Base-by-base conservation (phyloP, 1,140 invertebrate genomes). In the Trachelipus rathkii region DNA sequence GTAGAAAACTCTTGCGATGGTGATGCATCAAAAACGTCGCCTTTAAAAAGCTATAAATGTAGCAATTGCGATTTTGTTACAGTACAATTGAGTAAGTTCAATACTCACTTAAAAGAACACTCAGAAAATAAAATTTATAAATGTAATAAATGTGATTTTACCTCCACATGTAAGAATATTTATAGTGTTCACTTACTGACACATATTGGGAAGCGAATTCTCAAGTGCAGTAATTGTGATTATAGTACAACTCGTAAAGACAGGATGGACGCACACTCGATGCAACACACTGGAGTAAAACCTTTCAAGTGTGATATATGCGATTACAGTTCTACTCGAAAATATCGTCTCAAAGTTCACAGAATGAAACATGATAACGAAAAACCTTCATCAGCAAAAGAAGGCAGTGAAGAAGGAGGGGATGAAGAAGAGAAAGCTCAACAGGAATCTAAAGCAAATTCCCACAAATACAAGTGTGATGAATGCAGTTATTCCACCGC, bases 281-380 rank as follows among this genome's bases (percentile, higher is more conserved):
- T 71, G 11, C 33, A 71, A 44, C 69, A 71, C 21, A 44, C 69
- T 13, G 15, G n/a, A 44, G 19, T 44, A 15, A 71, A 71, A 44
- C 69, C 69, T 0, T 71, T 71, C 69, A 71, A 71, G 69, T 71
- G 69, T n/a, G 69, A 71, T 44, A 15, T 71, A 21, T 71, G 69
- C 21, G 69, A 71, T 11, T 71, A 71, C 69, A 15, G 33, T 6
- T 44, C 69, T 0, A 44, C 69, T 23, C 69, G 69, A 13, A 71
- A 71, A 44, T 71, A 71, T n/a, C 69, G 44, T 44, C 69, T 71
- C 69, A 71, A 71, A 44, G 19, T 44, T n/a, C 69, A 71, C 21
- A 71, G 44, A n/a, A 44, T 71, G 11, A 44, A 13, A 33, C 43
- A 71, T 71, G 33, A 33, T 33, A 33, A 33, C 33, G 33, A 33